These are phyloP conservation scores for Corynorhinus townsendii DNA, from an alignment of 2,113 vertebrate genomes.

Conservation along the genomic window DNA sequence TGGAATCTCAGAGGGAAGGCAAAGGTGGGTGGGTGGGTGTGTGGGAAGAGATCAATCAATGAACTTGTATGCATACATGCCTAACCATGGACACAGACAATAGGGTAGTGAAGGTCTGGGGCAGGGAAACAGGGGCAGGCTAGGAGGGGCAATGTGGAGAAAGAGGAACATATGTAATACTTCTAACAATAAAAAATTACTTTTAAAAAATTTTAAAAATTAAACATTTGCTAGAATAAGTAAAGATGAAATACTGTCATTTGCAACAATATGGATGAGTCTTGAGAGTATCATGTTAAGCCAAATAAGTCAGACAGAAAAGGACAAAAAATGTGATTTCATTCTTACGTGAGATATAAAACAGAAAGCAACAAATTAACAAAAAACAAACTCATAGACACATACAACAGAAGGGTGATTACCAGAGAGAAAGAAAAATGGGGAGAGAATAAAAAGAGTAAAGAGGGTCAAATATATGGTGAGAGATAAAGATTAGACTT, in stretches of 20 bases:
- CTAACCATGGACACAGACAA: no score
- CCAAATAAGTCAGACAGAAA: background rate
- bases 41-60: no score
- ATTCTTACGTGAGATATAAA: background rate
- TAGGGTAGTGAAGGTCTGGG: no score
- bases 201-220: background rate
- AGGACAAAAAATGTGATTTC: background rate
- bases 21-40: no score
- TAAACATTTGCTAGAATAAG: background rate
- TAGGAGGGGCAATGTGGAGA: no score
- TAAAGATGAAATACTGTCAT: background rate
- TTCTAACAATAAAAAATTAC: no score
- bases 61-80: no score
- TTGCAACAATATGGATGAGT: background rate
- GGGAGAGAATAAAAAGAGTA: background rate
- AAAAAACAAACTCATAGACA: background rate
- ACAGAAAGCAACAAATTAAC: background rate
- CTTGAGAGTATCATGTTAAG: background rate
- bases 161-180: no score
- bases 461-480: background rate
- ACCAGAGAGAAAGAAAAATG: background rate
- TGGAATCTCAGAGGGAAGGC: no score
- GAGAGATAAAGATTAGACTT: background rate
- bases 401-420: background rate
- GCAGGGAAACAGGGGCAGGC: no score